A percentile compares a stretch with the other conserved stretches of the same genome.
Conservation (phyloP, 2,113 vertebrate genomes). For the Podilymbus podiceps region DNA sequence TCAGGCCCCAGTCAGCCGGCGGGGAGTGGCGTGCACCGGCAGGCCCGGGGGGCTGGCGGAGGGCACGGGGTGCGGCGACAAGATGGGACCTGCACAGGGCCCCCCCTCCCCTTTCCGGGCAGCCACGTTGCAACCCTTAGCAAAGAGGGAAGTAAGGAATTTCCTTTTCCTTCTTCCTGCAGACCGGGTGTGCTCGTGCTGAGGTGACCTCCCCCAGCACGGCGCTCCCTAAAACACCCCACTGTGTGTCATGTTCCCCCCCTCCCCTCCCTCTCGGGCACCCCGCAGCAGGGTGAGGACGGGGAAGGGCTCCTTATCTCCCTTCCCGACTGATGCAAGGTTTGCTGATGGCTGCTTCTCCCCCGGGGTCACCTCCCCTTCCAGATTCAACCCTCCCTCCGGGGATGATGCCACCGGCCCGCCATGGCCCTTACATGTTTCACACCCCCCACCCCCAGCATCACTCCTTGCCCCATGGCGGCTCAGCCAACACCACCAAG, state of each 20-base stretch:
- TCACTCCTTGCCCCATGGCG: not conserved
- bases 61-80: not conserved
- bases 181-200: not conserved
- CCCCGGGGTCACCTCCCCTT: not conserved
- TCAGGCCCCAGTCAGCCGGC: not conserved
- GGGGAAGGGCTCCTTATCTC: not conserved
- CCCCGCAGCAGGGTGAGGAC: not conserved
- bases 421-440: accelerated
- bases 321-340: not conserved
- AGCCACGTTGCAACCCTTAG: not conserved
- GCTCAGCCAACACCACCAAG: accelerated
- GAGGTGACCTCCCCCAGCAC: not conserved
- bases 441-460: accelerated
- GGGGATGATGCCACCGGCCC: not conserved
- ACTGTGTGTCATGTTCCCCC: not conserved
- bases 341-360: not conserved
- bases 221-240: not conserved
- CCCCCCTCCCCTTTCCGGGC: not conserved
- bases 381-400: not conserved
- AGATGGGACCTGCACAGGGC: not conserved
- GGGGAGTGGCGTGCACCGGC: not conserved
- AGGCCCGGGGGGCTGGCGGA: not conserved
- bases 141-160: not conserved
- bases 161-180: constrained; percentile 5
- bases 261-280: not conserved